Evolutionary conservation across 2,113 vertebrate genomes (phyloP), one percentile per base, ranked within the genome.

Genomic region (Petrocephalus zakoni): DNA sequence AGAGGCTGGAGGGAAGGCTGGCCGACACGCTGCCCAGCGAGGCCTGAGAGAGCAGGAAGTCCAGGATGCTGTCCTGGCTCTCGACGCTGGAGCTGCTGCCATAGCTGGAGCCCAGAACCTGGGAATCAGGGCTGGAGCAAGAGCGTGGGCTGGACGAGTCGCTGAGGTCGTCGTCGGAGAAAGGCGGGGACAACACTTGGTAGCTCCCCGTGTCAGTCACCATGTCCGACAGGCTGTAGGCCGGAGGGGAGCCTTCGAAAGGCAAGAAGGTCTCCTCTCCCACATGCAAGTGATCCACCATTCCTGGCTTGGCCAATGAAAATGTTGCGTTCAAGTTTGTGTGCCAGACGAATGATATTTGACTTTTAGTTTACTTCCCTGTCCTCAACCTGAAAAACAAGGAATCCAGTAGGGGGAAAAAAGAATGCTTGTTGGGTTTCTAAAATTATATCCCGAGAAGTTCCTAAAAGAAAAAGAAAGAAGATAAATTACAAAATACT

Each of bases 81-180:
- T 98, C 96, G 0, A 91, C 90, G 15, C 97, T 96, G 0, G 95
- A 95, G 0, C 93, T 94, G 89, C 97, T 96, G 7, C 95, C 92
- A 37, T 95, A 98, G 94, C 97, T 97, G 92, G 97, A 98, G 92
- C 97, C 96, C 83, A 97, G 96, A 52, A 96, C 94, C 89, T 96
- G 97, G 0, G 97, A 97, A 90, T 98, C 97, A 0, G 97, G 97
- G 90, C 97, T 98, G 90, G 97, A 97, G 86, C 98, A 98, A 82
- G 98, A 98, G 47, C 97, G 96, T 89, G 97, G 97, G 90, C 97
- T 99, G 88, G 97, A 98, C 1, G 96, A 95, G 89, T 97, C 97
- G 0, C 97, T 98, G 46, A 94, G 78, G 89, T 99, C 97, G 5
- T 99, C 98, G 94, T 98, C 97, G 0, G 98, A 99, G 88, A 97